A percentile compares a stretch with the other conserved stretches of the same genome.
Conservation (phyloP, 2,113 vertebrate species). For the Otocyon megalotis region DNA sequence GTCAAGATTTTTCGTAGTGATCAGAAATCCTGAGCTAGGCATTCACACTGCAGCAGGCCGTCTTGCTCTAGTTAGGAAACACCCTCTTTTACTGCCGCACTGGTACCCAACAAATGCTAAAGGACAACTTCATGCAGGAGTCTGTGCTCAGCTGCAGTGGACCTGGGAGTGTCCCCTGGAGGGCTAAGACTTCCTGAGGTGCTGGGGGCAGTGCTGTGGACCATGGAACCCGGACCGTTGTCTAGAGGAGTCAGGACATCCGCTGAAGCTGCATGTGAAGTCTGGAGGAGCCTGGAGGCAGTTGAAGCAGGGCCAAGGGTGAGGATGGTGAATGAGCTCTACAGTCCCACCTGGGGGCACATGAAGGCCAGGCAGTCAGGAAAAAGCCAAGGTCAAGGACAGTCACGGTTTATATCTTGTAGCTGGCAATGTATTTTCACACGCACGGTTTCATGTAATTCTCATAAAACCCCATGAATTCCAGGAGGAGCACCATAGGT, state of each 20-base stretch:
- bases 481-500: not conserved
- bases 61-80: not conserved
- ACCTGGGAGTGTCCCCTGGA: rapidly evolving
- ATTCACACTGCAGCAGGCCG: not conserved
- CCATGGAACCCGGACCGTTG: rapidly evolving
- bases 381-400: not conserved
- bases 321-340: rapidly evolving
- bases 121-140: rapidly evolving
- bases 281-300: not conserved
- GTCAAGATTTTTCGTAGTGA: not conserved
- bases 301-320: not conserved
- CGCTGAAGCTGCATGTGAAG: rapidly evolving
- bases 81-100: too few species aligned
- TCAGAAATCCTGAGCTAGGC: not conserved
- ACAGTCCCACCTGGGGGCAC: rapidly evolving
- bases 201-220: rapidly evolving
- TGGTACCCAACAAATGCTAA: rapidly evolving
- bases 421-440: not conserved
- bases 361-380: too few species aligned
- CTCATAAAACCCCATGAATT: not conserved
- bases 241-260: not conserved
- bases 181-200: too few species aligned
- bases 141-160: too few species aligned
- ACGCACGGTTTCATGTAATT: not conserved
- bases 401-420: not conserved